Evolutionary conservation across 1,140 invertebrate genomes (phyloP).

Genomic region (Ganaspis sp.): DNA sequence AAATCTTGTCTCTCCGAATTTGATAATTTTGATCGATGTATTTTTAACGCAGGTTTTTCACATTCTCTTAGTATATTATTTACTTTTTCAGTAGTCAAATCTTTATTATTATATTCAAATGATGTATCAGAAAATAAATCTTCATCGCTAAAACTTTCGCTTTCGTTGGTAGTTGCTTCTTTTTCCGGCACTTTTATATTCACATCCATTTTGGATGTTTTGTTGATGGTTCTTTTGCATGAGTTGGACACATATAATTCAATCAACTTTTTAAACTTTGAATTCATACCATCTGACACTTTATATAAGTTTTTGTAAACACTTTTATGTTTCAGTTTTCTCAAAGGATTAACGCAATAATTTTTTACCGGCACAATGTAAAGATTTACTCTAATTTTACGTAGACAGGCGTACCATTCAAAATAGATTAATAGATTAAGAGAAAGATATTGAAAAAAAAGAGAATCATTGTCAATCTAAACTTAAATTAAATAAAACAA

Average conservation of each 20-base stretch:
- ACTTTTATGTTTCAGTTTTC: slow-evolving; percentile 32
- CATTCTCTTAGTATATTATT: neutral
- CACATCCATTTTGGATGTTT: neutral
- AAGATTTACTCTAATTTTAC: too few species aligned
- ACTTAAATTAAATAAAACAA: too few species aligned
- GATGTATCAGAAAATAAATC: neutral
- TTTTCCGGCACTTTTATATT: neutral
- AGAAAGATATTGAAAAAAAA: too few species aligned
- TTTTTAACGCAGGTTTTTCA: slow-evolving; percentile 3
- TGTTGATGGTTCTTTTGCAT: neutral
- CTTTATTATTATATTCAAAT: neutral
- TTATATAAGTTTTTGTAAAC: slow-evolving; percentile 31
- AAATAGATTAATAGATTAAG: too few species aligned
- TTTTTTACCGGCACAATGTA: slow-evolving; percentile 5
- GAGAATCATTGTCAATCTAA: too few species aligned
- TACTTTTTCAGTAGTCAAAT: neutral
- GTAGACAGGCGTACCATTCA: too few species aligned
- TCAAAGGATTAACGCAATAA: slow-evolving; percentile 10
- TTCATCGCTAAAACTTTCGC: neutral
- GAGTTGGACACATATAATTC: slow-evolving; percentile 8
- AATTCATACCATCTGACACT: neutral
- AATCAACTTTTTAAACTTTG: slow-evolving; percentile 11
- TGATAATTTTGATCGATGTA: neutral
- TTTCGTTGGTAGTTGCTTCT: neutral
- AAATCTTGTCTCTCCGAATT: neutral